phyloP scores from a whole-genome alignment of 2,888 invertebrate genomes.

The Anticlea derivata region DNA sequence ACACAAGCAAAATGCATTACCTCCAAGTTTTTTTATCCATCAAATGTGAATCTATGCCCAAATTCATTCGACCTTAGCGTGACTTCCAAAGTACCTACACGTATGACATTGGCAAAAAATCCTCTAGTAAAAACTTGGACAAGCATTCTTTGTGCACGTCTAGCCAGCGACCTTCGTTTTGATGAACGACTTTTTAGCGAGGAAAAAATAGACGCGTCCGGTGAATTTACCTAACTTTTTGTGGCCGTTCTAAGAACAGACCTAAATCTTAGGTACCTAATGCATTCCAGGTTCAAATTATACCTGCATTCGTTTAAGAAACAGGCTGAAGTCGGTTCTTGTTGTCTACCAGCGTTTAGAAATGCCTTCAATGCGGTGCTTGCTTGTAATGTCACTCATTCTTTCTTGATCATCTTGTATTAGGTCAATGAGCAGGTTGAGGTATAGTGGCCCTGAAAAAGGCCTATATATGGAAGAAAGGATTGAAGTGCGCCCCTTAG shows the following conservation, averaged over 20 bases:
- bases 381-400: too few species aligned
- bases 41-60: constrained; percentile 57
- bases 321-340: too few species aligned
- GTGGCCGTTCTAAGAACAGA: constrained; percentile 71
- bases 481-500: too few species aligned
- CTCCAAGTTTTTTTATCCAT: constrained; percentile 49
- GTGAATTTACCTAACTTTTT: constrained; percentile 82
- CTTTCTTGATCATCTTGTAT: too few species aligned
- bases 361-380: too few species aligned
- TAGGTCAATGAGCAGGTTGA: too few species aligned
- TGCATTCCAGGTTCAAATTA: constrained; percentile 65
- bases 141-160: constrained; percentile 79
- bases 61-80: constrained; percentile 74
- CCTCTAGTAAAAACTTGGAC: constrained; percentile 70
- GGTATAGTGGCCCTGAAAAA: too few species aligned
- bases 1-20: constrained; percentile 11
- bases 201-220: constrained; percentile 70
- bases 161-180: constrained; percentile 74
- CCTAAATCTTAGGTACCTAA: constrained; percentile 60
- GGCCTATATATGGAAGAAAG: too few species aligned
- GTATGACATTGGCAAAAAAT: constrained; percentile 79
- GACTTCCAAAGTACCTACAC: constrained; percentile 67
- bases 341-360: too few species aligned
- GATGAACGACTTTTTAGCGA: constrained; percentile 77
- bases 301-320: constrained; percentile 33